Evolutionary conservation across 2,797 vertebrate genomes (phyloP).

Genomic region (Syngnathus rostellatus): DNA sequence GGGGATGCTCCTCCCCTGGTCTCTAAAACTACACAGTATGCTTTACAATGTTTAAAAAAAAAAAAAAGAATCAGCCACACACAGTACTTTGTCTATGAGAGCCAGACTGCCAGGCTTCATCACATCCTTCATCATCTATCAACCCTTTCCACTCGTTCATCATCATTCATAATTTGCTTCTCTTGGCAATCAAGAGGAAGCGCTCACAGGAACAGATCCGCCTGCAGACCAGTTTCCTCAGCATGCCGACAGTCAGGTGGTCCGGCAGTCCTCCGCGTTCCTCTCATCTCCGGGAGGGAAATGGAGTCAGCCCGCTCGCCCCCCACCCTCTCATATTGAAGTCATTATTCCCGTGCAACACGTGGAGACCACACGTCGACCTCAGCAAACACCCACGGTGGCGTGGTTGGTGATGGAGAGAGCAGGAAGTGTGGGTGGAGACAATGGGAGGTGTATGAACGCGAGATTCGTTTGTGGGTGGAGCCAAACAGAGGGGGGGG

Average conservation of each 20-base stretch:
- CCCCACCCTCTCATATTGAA: slow-evolving; percentile 13
- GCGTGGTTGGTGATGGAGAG: slow-evolving; percentile 19
- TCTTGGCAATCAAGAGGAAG: slow-evolving; percentile 10
- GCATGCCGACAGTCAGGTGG: slow-evolving; percentile 49
- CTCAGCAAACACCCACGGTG: slow-evolving; percentile 7
- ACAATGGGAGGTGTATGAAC: slow-evolving; percentile 16
- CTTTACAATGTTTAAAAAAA: not conserved
- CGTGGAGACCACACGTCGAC: not conserved
- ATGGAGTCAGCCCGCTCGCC: slow-evolving; percentile 1
- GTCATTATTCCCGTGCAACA: slow-evolving; percentile 11
- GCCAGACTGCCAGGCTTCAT: slow-evolving; percentile 8
- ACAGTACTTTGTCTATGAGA: not conserved
- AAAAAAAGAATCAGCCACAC: not conserved
- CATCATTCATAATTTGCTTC: slow-evolving; percentile 3
- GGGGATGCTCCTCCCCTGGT: not conserved
- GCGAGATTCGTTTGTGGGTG: slow-evolving; percentile 14
- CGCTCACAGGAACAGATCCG: slow-evolving; percentile 70
- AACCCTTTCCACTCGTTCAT: not conserved
- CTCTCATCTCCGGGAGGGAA: slow-evolving; percentile 24
- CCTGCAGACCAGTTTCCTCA: slow-evolving; percentile 71
- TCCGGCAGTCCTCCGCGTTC: slow-evolving; percentile 16
- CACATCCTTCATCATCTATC: not conserved
- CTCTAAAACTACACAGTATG: not conserved
- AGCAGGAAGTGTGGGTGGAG: slow-evolving; percentile 8
- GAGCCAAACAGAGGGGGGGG: slow-evolving; percentile 22